Base-by-base conservation (phyloP, 2,113 vertebrate genomes). In the Junco hyemalis region DNA sequence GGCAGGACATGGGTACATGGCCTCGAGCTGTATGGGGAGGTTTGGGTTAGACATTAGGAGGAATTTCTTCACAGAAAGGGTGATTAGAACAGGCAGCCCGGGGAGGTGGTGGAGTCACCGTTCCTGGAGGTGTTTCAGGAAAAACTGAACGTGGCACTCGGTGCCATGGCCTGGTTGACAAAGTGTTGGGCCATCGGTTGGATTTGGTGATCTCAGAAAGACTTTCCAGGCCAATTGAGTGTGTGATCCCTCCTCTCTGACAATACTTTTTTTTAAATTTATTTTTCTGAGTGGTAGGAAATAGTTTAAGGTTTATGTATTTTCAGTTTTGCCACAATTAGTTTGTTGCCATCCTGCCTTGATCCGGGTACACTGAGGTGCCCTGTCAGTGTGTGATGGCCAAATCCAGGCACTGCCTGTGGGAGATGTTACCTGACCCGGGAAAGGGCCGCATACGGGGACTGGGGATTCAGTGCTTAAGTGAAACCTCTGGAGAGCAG, bases 301-400 rank as follows among this genome's bases (percentile, higher is more conserved):
- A 28, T 38, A 15, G 11, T 0, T 3, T 3, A 16, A 11, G 29
- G 15, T 6, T 48, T 22, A 15, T 4, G 4, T 15, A 3, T 76
- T n/a, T 47, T 56, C n/a, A 21, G 24, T 33, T 45, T 64, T 42
- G 33, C 21, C 24, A 14, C 20, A 4, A 35, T 13, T 9, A 1
- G 23, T 40, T 15, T 50, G 26, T 47, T 36, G 47, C 11, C 24
- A 19, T 15, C 24, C 50, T 25, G 69, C 29, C 42, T 12, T 35
- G 42, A 11, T 0, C 4, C 65, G 8, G 54, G 28, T 2, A 4
- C 9, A 0, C 4, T 1, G 40, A 36, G 22, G 35, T 1, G 36
- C 28, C 29, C 35, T 2, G 24, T 0, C 0, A 0, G 26, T 3
- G 5, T 4, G 1, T 0, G 63, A 21, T 4, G 7, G 29, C 40